These are phyloP conservation scores for Ptilonorhynchus violaceus DNA, from an alignment of 2,113 vertebrate genomes.

Conservation along the genomic window DNA sequence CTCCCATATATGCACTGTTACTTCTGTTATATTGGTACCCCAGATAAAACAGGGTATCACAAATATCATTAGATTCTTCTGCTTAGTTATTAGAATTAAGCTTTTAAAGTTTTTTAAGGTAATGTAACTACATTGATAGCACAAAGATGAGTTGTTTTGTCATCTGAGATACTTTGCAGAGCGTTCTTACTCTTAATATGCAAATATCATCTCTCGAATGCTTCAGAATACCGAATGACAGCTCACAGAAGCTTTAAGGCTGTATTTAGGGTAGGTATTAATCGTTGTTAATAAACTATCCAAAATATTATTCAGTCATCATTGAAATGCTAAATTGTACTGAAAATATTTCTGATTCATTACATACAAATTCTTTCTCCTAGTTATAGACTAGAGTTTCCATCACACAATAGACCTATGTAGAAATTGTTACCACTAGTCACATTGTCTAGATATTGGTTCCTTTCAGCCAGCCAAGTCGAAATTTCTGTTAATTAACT, in stretches of 20 bases:
- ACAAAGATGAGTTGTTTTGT: not conserved
- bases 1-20: not conserved
- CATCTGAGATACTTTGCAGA: not conserved
- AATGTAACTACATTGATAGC: not conserved
- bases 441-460: not conserved
- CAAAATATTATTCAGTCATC: not conserved
- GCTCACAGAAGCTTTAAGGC: not conserved
- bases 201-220: not conserved
- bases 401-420: not conserved
- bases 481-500: not conserved
- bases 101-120: not conserved
- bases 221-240: not conserved
- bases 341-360: not conserved
- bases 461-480: not conserved
- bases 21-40: not conserved
- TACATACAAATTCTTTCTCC: not conserved
- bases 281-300: not conserved
- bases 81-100: not conserved
- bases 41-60: not conserved
- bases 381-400: not conserved
- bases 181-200: not conserved
- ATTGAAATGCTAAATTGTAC: not conserved
- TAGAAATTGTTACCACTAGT: not conserved
- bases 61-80: not conserved
- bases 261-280: not conserved